Conservation (phyloP, 2,113 vertebrate genomes). For the Agapornis roseicollis region DNA sequence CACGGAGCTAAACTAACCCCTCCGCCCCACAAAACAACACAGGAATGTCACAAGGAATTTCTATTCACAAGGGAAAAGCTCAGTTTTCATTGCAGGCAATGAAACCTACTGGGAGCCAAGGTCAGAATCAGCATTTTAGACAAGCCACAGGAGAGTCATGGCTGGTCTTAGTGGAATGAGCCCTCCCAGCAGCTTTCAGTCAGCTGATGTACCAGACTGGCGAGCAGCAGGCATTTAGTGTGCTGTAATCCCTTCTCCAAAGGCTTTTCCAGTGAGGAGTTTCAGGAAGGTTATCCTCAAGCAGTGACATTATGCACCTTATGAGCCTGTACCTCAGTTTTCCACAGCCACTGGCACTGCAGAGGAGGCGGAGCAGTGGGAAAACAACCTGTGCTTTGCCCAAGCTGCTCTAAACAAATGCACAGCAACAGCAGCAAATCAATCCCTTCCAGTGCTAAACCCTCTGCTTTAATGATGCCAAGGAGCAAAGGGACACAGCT, state of each 20-base stretch:
- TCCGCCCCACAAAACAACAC: accelerated
- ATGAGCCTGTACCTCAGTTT: neutral
- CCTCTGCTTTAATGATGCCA: neutral
- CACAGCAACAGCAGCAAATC: neutral
- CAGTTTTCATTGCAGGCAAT: neutral
- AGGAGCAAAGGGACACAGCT: neutral
- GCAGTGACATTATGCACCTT: neutral
- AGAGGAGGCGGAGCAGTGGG: neutral
- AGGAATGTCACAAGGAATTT: neutral
- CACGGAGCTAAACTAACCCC: neutral
- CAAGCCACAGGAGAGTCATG: neutral
- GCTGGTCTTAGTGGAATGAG: neutral
- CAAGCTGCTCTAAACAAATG: neutral
- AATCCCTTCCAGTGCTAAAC: neutral
- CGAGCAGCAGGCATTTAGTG: neutral
- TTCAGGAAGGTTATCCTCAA: neutral
- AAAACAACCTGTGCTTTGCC: neutral
- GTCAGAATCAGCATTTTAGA: neutral
- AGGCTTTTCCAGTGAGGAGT: neutral
- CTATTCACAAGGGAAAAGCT: neutral
- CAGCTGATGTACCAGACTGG: neutral
- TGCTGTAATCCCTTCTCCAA: neutral
- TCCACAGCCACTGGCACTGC: neutral
- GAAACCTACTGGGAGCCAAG: neutral
- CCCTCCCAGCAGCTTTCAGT: neutral